Base-by-base conservation (phyloP, 2,797 vertebrate species). In the Gambelia wislizenii region DNA sequence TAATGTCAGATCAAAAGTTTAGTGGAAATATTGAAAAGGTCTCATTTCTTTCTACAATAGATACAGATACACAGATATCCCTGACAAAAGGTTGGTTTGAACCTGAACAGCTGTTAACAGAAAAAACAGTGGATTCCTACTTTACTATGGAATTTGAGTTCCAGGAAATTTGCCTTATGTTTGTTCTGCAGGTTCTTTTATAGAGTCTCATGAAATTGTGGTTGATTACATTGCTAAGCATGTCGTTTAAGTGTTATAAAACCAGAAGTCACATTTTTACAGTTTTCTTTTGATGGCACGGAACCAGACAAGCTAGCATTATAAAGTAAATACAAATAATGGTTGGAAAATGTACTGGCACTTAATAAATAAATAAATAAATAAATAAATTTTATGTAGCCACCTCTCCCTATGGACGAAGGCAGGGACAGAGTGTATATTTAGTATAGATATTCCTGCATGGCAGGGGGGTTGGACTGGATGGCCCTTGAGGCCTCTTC, bases 391-490 rank as follows among this genome's bases (percentile, higher is more conserved):
- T n/a, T n/a, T n/a, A n/a, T n/a, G n/a, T n/a, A n/a, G n/a, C n/a
- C n/a, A n/a, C n/a, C n/a, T n/a, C n/a, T n/a, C n/a, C n/a, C n/a
- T n/a, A n/a, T n/a, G n/a, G n/a, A n/a, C n/a, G n/a, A n/a, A n/a
- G n/a, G n/a, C n/a, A n/a, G n/a, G n/a, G n/a, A n/a, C n/a, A n/a
- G n/a, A n/a, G n/a, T n/a, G n/a, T n/a, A n/a, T n/a, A n/a, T 64
- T 61, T 75, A 74, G 44, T 52, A 78, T 36, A 78, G 36, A 78
- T 85, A n/a, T n/a, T n/a, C n/a, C n/a, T n/a, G n/a, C n/a, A n/a
- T n/a, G n/a, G n/a, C n/a, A n/a, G n/a, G n/a, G n/a, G n/a, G n/a
- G n/a, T n/a, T n/a, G n/a, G n/a, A n/a, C n/a, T n/a, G n/a, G n/a
- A n/a, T n/a, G n/a, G n/a, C n/a, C n/a, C n/a, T n/a, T n/a, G n/a